Evolutionary conservation across 2,113 vertebrate genomes (phyloP).

Genomic region (Sus scrofa): T2T-Sscrofa CM000820.6:8857501-8858000

Average conservation of each 20-base stretch:
- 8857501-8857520: neutral
- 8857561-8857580: neutral
- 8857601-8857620: constrained; percentile 34
- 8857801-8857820: neutral
- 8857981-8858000: too few relatives aligned
- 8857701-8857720: neutral
- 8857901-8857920: neutral
- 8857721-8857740: constrained; percentile 31
- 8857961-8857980: too few relatives aligned
- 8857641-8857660: neutral
- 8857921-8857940: too few relatives aligned
- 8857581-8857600: constrained; percentile 2
- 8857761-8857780: neutral
- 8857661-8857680: constrained; percentile 14
- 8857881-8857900: neutral
- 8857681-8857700: constrained; percentile 15
- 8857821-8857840: neutral
- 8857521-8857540: neutral
- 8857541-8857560: neutral
- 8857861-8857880: neutral
- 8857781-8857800: neutral
- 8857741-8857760: neutral
- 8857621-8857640: constrained; percentile 31
- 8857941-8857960: too few relatives aligned
- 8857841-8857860: neutral